phyloP scores from a whole-genome alignment of 2,888 invertebrate species.

The Lasioglossum figueresi region DNA sequence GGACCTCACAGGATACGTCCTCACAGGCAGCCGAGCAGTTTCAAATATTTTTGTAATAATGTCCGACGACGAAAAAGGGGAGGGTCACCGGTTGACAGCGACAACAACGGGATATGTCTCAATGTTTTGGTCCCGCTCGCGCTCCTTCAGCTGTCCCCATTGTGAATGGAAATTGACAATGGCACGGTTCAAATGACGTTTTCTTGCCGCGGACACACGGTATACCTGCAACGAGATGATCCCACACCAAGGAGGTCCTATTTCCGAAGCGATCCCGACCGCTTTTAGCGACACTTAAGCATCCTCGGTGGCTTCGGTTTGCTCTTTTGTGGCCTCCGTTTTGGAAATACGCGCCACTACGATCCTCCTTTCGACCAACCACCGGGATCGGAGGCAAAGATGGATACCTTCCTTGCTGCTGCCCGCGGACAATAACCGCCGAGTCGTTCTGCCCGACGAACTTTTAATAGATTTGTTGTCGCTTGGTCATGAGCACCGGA shows the following conservation, averaged over 20 bases:
- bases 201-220: slow-evolving; percentile 49
- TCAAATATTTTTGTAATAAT: slow-evolving; percentile 82
- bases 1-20: slow-evolving; percentile 32
- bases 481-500: slow-evolving; percentile 32
- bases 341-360: slow-evolving; percentile 41
- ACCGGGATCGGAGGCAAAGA: slow-evolving; percentile 45
- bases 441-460: slow-evolving; percentile 47
- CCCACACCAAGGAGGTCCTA: slow-evolving; percentile 68
- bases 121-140: slow-evolving; percentile 82
- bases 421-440: slow-evolving; percentile 40
- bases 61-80: slow-evolving; percentile 62
- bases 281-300: slow-evolving; percentile 76
- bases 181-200: slow-evolving; percentile 78
- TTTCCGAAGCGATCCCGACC: slow-evolving; percentile 72
- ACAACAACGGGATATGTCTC: slow-evolving; percentile 82
- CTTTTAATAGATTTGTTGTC: slow-evolving; percentile 52
- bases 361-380: slow-evolving; percentile 30
- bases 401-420: slow-evolving; percentile 59
- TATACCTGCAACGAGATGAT: slow-evolving; percentile 58
- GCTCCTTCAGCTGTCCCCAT: slow-evolving; percentile 82
- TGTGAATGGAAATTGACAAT: slow-evolving; percentile 79
- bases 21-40: slow-evolving; percentile 62
- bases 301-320: slow-evolving; percentile 68
- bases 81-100: slow-evolving; percentile 77
- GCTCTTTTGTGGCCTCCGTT: slow-evolving; percentile 76